Evolutionary conservation across 2,888 invertebrate species (phyloP).

Genomic region (Chaetogeoica ovagalla): DNA sequence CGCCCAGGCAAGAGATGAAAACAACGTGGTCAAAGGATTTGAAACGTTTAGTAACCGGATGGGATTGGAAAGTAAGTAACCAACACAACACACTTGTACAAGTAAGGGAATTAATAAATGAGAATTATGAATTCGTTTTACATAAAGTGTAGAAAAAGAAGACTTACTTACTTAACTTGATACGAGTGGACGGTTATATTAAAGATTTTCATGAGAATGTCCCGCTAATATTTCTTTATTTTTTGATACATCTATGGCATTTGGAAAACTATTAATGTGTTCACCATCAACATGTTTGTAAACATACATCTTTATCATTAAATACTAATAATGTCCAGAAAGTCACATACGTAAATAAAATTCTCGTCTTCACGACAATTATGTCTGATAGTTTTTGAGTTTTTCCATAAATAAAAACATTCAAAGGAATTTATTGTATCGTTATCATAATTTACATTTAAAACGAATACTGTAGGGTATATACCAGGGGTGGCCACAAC

Average conservation of each 20-base stretch:
- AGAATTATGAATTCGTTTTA: too few species aligned
- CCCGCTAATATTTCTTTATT: slow-evolving; percentile 95
- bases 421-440: slow-evolving; percentile 94
- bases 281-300: slow-evolving; percentile 93
- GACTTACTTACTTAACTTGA: too few species aligned
- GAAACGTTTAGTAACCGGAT: slow-evolving; percentile 76
- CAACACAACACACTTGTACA: background rate
- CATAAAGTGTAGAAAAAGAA: too few species aligned
- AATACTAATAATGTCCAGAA: slow-evolving; percentile 96
- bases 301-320: slow-evolving; percentile 86
- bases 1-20: slow-evolving; percentile 63
- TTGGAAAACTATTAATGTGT: slow-evolving; percentile 94
- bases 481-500: too few species aligned
- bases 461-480: slow-evolving; percentile 90
- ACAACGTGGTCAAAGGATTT: slow-evolving; percentile 66
- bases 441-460: slow-evolving; percentile 81
- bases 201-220: slow-evolving; percentile 96
- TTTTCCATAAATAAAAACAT: slow-evolving; percentile 97
- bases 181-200: slow-evolving; percentile 65
- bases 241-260: slow-evolving; percentile 96
- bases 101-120: too few species aligned
- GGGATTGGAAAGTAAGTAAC: slow-evolving; percentile 74
- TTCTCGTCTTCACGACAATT: slow-evolving; percentile 89
- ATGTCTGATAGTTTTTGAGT: slow-evolving; percentile 96
- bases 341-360: slow-evolving; percentile 94